Percentiles rank a stretch among this genome's conserved stretches.
Evolutionary conservation across 1,140 invertebrate genomes (phyloP).

Genomic region (Zaprionus taronus): DNA sequence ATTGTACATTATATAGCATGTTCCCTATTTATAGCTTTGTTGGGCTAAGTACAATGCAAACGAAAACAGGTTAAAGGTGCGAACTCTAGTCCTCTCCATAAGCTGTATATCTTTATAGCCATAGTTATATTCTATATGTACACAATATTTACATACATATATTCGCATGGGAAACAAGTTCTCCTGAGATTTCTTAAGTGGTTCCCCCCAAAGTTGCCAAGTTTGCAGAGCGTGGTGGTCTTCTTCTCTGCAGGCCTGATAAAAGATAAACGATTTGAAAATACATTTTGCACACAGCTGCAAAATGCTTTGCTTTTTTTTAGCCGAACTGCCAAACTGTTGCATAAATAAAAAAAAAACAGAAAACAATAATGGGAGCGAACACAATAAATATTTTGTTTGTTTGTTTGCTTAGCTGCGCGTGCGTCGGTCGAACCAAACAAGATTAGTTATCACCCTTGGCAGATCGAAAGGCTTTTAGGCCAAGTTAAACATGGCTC

Average conservation of each 20-base stretch:
- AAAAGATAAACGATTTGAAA: not conserved
- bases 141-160: not conserved
- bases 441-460: not conserved
- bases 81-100: not conserved
- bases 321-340: not conserved
- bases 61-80: conserved; percentile 6
- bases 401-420: conserved; percentile 1
- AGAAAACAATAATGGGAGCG: not conserved
- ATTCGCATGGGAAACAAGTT: not conserved
- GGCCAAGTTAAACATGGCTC: not conserved
- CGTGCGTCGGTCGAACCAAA: not conserved
- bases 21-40: not conserved
- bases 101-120: not conserved
- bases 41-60: conserved; percentile 1
- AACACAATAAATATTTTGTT: conserved; percentile 1
- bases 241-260: not conserved
- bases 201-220: not conserved
- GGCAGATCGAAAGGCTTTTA: not conserved
- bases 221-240: not conserved
- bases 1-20: not conserved
- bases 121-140: not conserved
- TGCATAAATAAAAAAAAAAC: not conserved
- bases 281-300: not conserved
- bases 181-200: not conserved
- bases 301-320: not conserved